A percentile compares a stretch with the other conserved stretches of the same genome.
These are phyloP conservation scores for Diplogasteroides magnus DNA, from an alignment of 1,140 invertebrate genomes.

Conservation along the genomic window DNA sequence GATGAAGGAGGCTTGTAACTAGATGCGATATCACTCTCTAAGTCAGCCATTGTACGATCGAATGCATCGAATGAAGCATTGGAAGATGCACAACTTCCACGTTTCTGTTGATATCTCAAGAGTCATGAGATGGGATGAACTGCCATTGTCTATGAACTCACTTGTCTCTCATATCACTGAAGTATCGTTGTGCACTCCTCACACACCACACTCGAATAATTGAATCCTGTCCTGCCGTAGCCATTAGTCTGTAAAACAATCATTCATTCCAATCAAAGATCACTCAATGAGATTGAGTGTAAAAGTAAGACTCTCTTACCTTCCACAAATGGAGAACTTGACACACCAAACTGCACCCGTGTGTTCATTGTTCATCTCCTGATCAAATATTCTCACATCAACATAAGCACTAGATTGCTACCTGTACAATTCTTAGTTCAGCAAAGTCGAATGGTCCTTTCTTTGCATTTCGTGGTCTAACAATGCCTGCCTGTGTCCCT, in stretches of 20 bases:
- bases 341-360: conserved; percentile 92
- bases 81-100: background rate
- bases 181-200: conserved; percentile 60
- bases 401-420: conserved; percentile 56
- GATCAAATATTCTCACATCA: background rate
- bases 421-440: conserved; percentile 70
- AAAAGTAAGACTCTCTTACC: conserved; percentile 13
- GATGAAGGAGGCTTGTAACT: background rate
- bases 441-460: conserved; percentile 94
- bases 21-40: background rate
- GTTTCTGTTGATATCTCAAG: background rate
- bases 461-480: conserved; percentile 58
- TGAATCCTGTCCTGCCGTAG: conserved; percentile 90
- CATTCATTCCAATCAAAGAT: conserved; percentile 6
- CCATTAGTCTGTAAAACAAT: conserved; percentile 72
- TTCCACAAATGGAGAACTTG: conserved; percentile 78
- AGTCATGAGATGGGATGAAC: background rate
- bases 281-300: conserved; percentile 3
- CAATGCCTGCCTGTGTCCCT: conserved; percentile 20
- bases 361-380: conserved; percentile 70
- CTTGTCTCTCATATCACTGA: background rate
- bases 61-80: background rate
- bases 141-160: background rate
- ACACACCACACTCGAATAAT: conserved; percentile 88
- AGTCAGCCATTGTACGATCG: background rate